Evolutionary conservation across 2,113 vertebrate species (phyloP).

Genomic region (Dascyllus trimaculatus): DNA sequence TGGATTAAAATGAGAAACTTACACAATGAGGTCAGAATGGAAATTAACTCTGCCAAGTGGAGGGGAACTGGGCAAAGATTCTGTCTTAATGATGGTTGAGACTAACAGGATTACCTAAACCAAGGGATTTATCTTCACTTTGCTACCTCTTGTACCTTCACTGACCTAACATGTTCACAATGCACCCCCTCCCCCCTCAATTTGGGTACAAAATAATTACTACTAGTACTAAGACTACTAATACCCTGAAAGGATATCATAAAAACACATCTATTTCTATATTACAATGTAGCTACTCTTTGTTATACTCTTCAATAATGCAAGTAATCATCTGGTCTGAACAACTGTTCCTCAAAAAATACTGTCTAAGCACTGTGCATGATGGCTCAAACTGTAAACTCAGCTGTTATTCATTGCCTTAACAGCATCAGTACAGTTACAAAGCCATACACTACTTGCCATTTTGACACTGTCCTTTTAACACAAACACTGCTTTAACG

Average conservation of each 20-base stretch:
- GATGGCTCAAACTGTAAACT: too few relatives aligned
- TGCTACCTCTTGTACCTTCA: background rate
- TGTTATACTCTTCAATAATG: too few relatives aligned
- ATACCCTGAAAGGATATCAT: background rate
- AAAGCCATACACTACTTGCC: too few relatives aligned
- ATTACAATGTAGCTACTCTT: background rate
- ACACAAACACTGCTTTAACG: too few relatives aligned
- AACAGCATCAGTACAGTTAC: too few relatives aligned
- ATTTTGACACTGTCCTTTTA: too few relatives aligned
- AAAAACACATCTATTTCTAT: background rate
- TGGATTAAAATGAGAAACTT: slow-evolving; percentile 17
- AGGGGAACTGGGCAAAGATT: background rate
- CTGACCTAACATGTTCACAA: background rate
- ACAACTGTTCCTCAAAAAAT: background rate
- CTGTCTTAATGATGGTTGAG: background rate
- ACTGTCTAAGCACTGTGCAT: too few relatives aligned
- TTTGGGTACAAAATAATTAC: too few relatives aligned
- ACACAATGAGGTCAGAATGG: background rate
- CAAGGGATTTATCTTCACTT: slow-evolving; percentile 28
- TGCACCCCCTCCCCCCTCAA: background rate
- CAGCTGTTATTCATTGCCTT: too few relatives aligned
- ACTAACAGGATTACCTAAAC: slow-evolving; percentile 41
- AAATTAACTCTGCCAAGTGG: background rate
- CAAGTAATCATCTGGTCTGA: background rate
- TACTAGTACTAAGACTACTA: too few relatives aligned